Evolutionary conservation across 2,797 vertebrate genomes (phyloP).

Genomic region (Megaceryle alcyon): DNA sequence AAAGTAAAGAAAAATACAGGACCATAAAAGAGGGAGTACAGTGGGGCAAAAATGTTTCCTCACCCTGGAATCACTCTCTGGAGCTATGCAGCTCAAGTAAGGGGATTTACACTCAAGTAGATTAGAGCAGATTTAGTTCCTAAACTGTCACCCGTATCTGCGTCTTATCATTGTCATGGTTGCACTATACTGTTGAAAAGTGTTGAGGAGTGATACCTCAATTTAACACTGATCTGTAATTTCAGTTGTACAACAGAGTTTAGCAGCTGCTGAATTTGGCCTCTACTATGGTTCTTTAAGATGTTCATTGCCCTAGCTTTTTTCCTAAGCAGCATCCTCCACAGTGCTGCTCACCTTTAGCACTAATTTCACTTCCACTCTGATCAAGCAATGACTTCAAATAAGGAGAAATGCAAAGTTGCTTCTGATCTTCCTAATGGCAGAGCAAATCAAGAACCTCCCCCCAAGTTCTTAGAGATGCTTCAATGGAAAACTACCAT

Average conservation of each 20-base stretch:
- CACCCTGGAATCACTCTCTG: neutral
- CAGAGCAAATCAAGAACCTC: neutral
- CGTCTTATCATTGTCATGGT: neutral
- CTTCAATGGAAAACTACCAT: neutral
- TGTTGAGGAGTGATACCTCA: neutral
- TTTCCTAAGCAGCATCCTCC: slow-evolving; percentile 77
- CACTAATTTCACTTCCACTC: slow-evolving; percentile 76
- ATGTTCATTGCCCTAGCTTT: slow-evolving; percentile 79
- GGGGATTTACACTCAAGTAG: slow-evolving; percentile 29
- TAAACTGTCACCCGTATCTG: neutral
- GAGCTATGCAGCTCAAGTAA: neutral
- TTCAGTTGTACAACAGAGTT: neutral
- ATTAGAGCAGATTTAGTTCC: slow-evolving; percentile 29
- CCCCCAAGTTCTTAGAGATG: neutral
- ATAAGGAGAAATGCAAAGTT: neutral
- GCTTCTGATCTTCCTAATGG: neutral
- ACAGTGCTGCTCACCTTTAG: slow-evolving; percentile 46
- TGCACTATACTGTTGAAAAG: neutral
- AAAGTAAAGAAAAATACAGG: slow-evolving; percentile 6
- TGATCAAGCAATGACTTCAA: slow-evolving; percentile 56
- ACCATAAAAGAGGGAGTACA: neutral
- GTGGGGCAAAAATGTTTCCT: neutral
- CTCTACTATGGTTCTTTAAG: slow-evolving; percentile 76
- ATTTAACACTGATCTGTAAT: neutral
- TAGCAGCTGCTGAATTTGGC: slow-evolving; percentile 81